A percentile compares a stretch with the other conserved stretches of the same genome.
phyloP scores from a whole-genome alignment of 2,888 invertebrate genomes.

The Malacosoma neustria region DNA sequence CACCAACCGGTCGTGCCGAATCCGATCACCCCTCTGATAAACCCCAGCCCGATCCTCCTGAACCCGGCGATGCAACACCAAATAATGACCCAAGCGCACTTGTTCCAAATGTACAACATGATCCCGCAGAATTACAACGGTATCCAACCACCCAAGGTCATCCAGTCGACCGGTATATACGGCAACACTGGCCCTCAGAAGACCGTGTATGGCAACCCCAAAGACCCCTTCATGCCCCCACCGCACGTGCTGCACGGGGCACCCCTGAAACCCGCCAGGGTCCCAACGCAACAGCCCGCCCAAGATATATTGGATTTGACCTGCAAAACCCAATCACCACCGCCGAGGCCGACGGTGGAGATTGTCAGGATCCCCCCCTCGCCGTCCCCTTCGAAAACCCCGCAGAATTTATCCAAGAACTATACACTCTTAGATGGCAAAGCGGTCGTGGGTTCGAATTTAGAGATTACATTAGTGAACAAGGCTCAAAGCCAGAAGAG shows the following conservation, averaged over 20 bases:
- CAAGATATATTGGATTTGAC: slow-evolving; percentile 80
- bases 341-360: slow-evolving; percentile 52
- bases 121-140: slow-evolving; percentile 39
- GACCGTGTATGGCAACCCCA: slow-evolving; percentile 83
- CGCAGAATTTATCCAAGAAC: slow-evolving; percentile 64
- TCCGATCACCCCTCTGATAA: slow-evolving; percentile 16
- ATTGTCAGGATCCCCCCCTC: slow-evolving; percentile 68
- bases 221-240: slow-evolving; percentile 77
- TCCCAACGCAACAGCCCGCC: slow-evolving; percentile 35
- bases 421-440: slow-evolving; percentile 56
- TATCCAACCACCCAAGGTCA: slow-evolving; percentile 67
- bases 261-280: slow-evolving; percentile 41
- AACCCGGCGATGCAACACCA: slow-evolving; percentile 57
- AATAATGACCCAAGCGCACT: slow-evolving; percentile 63
- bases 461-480: slow-evolving; percentile 82
- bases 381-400: slow-evolving; percentile 50
- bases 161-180: slow-evolving; percentile 79
- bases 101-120: slow-evolving; percentile 57
- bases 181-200: slow-evolving; percentile 72
- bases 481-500: slow-evolving; percentile 45
- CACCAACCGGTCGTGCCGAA: slow-evolving; percentile 28
- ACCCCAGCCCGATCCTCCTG: slow-evolving; percentile 31
- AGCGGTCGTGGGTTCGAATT: slow-evolving; percentile 75
- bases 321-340: slow-evolving; percentile 52
- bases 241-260: slow-evolving; percentile 64